Percentiles rank a stretch among this genome's conserved stretches.
These are phyloP conservation scores for Amphipyra tragopoginis DNA, from an alignment of 2,888 invertebrate genomes.

Conservation along the genomic window DNA sequence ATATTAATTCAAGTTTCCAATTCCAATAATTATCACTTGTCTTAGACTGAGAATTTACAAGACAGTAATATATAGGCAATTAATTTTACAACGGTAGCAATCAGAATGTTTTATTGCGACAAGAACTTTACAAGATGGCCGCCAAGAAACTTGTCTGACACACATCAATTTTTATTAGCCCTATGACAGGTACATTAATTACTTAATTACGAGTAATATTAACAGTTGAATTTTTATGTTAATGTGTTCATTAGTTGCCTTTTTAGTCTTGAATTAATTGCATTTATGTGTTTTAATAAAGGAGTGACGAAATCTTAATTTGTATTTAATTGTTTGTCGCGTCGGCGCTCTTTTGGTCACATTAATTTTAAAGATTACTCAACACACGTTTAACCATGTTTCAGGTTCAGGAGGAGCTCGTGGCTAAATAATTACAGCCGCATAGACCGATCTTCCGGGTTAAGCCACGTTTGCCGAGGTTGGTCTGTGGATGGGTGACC, in stretches of 20 bases:
- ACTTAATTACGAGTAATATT: constrained; percentile 39
- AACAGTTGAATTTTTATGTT: constrained; percentile 32
- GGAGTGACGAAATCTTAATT: constrained; percentile 11
- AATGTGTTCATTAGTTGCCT: constrained; percentile 31
- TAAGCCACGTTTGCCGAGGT: too few relatives aligned
- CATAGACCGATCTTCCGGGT: too few relatives aligned
- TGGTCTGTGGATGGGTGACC: too few relatives aligned
- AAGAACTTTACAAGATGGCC: constrained; percentile 49
- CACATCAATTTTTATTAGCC: constrained; percentile 46
- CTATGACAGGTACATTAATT: constrained; percentile 48
- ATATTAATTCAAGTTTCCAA: constrained; percentile 20
- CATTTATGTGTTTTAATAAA: constrained; percentile 4
- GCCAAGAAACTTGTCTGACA: constrained; percentile 38
- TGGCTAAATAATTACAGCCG: too few relatives aligned
- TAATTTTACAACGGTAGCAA: constrained; percentile 61
- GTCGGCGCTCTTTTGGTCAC: not conserved
- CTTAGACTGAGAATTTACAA: constrained; percentile 33
- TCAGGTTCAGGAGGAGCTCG: too few relatives aligned
- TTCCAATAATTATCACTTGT: constrained; percentile 34
- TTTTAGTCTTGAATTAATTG: constrained; percentile 27
- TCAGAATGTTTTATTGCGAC: constrained; percentile 53
- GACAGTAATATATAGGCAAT: constrained; percentile 52
- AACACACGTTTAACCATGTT: not conserved
- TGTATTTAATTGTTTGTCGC: constrained; percentile 6
- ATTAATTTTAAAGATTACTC: not conserved